Base-by-base conservation (phyloP, 2,888 invertebrate genomes). In the Acanthosepion esculentum region DNA sequence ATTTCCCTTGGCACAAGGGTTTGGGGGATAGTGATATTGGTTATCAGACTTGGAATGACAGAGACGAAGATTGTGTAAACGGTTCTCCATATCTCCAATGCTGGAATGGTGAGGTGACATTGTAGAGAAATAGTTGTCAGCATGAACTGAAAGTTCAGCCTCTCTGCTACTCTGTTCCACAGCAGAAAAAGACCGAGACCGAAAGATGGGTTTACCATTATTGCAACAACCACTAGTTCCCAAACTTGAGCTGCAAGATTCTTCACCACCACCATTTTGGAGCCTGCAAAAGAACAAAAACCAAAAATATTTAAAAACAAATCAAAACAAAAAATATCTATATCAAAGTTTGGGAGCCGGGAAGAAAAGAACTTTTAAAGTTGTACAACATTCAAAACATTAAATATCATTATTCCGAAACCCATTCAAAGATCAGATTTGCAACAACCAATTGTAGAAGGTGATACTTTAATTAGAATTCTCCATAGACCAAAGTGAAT, bases 181-280 rank as follows among this genome's bases (percentile, higher is more conserved):
- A 50, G 93, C 93, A n/a, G 93, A 93, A n/a, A 93, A 93, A 20
- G 93, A 93, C 12, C 93, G 50, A 53, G 93, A 93, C 53, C 93
- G 93, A 93, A 93, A 93, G 48, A 93, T 93, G 48, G 93, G 93
- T 93, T 93, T 93, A 53, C 93, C 53, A 53, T 93, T 93, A n/a
- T 7, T 10, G 50, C 29, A 50, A 48, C 15, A 78, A 78, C 50
- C 1, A 1, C 53, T 33, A 33, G 29, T 50, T 93, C 50, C 53
- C 29, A 18, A 48, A 93, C 29, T 93, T 26, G 48, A 29, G 33
- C n/a, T 93, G 26, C 29, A 50, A 23, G 26, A 29, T n/a, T 93
- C 93, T 53, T 93, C 93, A 93, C 93, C 48, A 20, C 64, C 78
- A 33, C 78, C 78, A 29, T 78, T 78, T 78, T 78, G 78, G n/a